Evolutionary conservation across 2,113 vertebrate genomes (phyloP).

Genomic region (Urocynchramus pylzowi): DNA sequence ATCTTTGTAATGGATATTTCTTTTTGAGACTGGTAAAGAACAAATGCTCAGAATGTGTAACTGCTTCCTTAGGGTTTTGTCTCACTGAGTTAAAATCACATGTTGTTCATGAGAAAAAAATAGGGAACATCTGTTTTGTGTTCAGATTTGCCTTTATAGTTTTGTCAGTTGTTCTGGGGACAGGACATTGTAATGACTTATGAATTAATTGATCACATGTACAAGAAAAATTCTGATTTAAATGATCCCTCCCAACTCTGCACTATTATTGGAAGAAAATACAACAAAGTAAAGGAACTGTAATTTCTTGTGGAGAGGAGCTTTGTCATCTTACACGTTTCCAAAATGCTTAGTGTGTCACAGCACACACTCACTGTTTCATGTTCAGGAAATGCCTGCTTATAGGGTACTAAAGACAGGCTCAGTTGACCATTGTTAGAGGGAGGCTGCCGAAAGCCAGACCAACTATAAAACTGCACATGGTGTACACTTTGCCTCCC

Average conservation of each 20-base stretch:
- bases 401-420: neutral
- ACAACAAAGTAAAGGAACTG: neutral
- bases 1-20: neutral
- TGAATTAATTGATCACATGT: neutral
- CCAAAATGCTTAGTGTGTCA: neutral
- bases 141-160: neutral
- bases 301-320: neutral
- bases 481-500: neutral
- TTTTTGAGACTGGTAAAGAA: neutral
- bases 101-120: neutral
- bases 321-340: neutral
- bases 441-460: neutral
- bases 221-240: neutral
- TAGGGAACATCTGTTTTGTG: neutral
- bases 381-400: neutral
- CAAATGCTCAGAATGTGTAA: neutral
- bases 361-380: neutral
- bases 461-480: neutral
- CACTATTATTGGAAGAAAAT: neutral
- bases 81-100: neutral
- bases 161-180: neutral
- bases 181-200: neutral
- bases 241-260: neutral
- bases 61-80: neutral
- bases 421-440: neutral